These are phyloP conservation scores for Podiceps cristatus DNA, from an alignment of 2,113 vertebrate species.

Conservation along the genomic window DNA sequence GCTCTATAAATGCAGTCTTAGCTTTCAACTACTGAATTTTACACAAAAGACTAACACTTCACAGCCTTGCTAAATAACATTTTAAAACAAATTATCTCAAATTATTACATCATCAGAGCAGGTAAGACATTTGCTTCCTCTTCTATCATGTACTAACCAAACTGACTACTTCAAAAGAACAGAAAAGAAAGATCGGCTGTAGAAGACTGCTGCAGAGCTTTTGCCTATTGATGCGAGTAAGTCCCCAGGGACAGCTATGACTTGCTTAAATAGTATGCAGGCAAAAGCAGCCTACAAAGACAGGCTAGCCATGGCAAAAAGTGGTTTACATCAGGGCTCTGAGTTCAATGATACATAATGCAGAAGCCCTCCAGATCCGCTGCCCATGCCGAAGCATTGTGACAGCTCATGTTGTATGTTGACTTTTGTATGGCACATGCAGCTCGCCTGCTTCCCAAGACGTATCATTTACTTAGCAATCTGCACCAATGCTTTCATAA, in stretches of 20 bases:
- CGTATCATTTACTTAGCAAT: not conserved
- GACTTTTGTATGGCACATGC: not conserved
- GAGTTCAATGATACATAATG: not conserved
- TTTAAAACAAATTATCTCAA: not conserved
- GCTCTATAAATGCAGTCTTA: not conserved
- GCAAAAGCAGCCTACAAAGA: not conserved
- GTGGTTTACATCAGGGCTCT: not conserved
- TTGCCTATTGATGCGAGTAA: not conserved
- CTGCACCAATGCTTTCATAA: not conserved
- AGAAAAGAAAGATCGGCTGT: not conserved
- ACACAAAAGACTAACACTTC: not conserved
- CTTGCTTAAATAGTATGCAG: not conserved
- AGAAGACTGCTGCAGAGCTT: not conserved
- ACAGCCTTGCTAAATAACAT: not conserved
- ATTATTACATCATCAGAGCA: not conserved
- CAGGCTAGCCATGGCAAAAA: not conserved
- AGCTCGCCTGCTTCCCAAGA: not conserved
- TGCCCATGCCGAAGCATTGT: not conserved
- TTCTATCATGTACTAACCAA: not conserved
- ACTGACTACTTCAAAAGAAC: not conserved
- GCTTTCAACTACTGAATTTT: not conserved
- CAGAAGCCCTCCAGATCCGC: not conserved
- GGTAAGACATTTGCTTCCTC: not conserved
- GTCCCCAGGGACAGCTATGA: not conserved
- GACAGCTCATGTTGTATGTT: not conserved